These are phyloP conservation scores for Scaptomyza cyrtandrae DNA, from an alignment of 2,888 invertebrate genomes.

Conservation along the genomic window DNA sequence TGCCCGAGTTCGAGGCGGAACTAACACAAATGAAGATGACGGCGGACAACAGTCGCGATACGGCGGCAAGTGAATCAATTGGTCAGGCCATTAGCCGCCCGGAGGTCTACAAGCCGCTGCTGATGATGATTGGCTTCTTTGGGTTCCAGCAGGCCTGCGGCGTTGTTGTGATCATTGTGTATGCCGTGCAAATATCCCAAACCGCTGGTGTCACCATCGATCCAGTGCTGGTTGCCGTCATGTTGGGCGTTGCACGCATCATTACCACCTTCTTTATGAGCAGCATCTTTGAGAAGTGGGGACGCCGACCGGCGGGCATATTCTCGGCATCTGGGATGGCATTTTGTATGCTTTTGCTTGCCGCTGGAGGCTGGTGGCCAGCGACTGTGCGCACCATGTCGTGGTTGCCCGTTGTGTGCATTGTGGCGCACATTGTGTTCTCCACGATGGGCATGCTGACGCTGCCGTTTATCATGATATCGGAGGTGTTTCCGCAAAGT, in stretches of 20 bases:
- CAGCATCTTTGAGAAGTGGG: conserved; percentile 87
- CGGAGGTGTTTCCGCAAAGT: conserved; percentile 89
- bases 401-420: conserved; percentile 79
- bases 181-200: conserved; percentile 89
- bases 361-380: conserved; percentile 85
- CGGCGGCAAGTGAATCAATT: conserved; percentile 74
- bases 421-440: conserved; percentile 85
- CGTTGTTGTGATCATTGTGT: conserved; percentile 89
- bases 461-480: conserved; percentile 90
- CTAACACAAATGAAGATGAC: conserved; percentile 78
- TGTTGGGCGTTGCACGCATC: conserved; percentile 88
- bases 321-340: conserved; percentile 88
- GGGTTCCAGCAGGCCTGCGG: conserved; percentile 89
- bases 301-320: conserved; percentile 87
- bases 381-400: conserved; percentile 62
- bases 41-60: conserved; percentile 72
- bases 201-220: conserved; percentile 87
- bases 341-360: conserved; percentile 86
- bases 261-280: conserved; percentile 88
- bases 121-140: conserved; percentile 87
- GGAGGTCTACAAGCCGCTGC: conserved; percentile 83
- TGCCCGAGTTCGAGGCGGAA: conserved; percentile 82
- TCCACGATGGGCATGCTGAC: conserved; percentile 86
- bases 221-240: conserved; percentile 88
- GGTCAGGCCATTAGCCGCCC: conserved; percentile 77